Conservation (phyloP, 30 jellyfish, hydroid and myxozoan species). For the Mastigias papua region DNA sequence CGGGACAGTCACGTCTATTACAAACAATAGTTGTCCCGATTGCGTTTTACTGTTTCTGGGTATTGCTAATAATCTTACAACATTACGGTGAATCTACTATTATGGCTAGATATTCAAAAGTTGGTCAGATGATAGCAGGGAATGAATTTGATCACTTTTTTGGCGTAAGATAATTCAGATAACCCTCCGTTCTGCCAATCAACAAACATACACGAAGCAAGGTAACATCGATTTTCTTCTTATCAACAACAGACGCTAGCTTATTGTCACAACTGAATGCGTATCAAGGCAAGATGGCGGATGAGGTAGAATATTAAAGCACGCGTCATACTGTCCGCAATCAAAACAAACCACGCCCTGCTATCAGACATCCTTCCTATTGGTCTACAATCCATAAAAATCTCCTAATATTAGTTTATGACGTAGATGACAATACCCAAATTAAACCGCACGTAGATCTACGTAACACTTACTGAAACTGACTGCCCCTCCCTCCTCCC, state of each 20-base stretch:
- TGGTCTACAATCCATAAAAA: background rate
- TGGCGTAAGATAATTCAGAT: background rate
- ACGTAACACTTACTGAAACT: constrained; percentile 60
- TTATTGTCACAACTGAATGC: too few species aligned
- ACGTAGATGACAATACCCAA: constrained; percentile 50
- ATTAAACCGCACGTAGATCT: constrained; percentile 38
- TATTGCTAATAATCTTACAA: constrained; percentile 21
- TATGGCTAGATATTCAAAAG: background rate
- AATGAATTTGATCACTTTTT: background rate
- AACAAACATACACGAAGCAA: too few species aligned
- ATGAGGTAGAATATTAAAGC: too few species aligned
- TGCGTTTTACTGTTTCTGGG: constrained; percentile 51
- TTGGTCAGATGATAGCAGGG: background rate
- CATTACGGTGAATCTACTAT: background rate
- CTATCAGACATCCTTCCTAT: background rate
- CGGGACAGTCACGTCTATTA: constrained; percentile 34
- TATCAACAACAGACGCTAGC: too few species aligned
- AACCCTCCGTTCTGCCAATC: too few species aligned
- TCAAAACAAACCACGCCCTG: background rate
- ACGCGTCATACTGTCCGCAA: too few species aligned
- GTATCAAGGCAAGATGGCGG: too few species aligned
- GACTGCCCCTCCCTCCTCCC: constrained; percentile 89
- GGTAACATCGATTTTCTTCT: too few species aligned
- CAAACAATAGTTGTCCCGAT: constrained; percentile 54
- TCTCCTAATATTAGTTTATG: background rate